Evolutionary conservation across 1,140 invertebrate genomes (phyloP), one percentile per base, ranked within the genome.

Genomic region (Protaetia brevitarsis): DNA sequence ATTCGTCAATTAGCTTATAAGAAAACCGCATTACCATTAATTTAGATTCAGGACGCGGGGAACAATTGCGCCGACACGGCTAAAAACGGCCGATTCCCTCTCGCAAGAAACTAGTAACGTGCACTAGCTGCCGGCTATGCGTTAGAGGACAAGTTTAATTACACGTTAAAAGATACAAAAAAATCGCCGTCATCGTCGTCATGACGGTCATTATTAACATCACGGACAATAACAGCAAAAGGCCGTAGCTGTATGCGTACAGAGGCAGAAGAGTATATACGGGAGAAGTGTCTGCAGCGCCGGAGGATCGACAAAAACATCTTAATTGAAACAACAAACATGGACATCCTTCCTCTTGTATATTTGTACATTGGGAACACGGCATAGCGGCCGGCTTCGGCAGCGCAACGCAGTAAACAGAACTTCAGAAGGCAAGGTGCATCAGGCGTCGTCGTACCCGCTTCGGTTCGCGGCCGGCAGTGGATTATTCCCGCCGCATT

Each of bases 401-500:
- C 5, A 51, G 41, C 41, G 23, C 51, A 56, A 3, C 51, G 19
- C 3, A n/a, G n/a, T n/a, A 13, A 23, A 23, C 16, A 16, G 16
- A 19, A 19, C 19, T 3, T 6, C 29, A 8, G 57, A 31, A 23
- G 37, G 51, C 67, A 72, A 70, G 66, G 67, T 66, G 66, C 59
- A 68, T 62, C 60, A 69, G 36, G 66, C 58, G 11, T 51, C 19
- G 34, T 3, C n/a, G 11, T 37, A 37, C 11, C 16, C 34, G 34
- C n/a, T n/a, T n/a, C n/a, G n/a, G n/a, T n/a, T n/a, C n/a, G 31
- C 13, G 13, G 11, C 19, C 26, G 41, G 19, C 26, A 7, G 69
- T 60, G 66, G 41, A 68, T 65, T 71, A 71, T 73, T 71, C 72
- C 70, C 72, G 70, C 68, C 70, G 68, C 61, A 71, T 73, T 69